Conservation (phyloP, 2,888 invertebrate genomes). For the Torymus aiolomorphi region DNA sequence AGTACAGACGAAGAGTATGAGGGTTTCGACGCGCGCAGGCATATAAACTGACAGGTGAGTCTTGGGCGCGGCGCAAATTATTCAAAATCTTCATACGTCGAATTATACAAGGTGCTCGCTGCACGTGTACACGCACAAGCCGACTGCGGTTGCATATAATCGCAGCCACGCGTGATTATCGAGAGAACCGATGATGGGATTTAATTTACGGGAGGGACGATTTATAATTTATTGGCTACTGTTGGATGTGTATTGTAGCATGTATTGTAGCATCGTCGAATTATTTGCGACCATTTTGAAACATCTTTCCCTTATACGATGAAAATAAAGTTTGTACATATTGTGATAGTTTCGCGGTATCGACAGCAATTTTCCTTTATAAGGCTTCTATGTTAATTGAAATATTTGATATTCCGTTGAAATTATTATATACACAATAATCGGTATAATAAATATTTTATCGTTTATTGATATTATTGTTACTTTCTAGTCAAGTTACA, state of each 20-base stretch:
- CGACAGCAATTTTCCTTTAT: too few relatives aligned
- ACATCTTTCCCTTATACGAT: too few relatives aligned
- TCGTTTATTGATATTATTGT: neutral
- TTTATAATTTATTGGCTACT: neutral
- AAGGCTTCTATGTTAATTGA: too few relatives aligned
- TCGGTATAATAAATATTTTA: neutral
- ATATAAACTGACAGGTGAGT: constrained; percentile 46
- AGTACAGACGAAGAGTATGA: too few relatives aligned
- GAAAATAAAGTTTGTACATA: too few relatives aligned
- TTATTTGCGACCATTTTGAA: too few relatives aligned
- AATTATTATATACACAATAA: too few relatives aligned
- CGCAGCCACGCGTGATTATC: neutral
- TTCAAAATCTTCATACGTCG: constrained; percentile 55
- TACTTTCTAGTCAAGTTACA: neutral
- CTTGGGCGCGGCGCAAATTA: constrained; percentile 31
- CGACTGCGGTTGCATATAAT: constrained; percentile 15
- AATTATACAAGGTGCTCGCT: constrained; percentile 43
- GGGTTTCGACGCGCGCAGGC: neutral
- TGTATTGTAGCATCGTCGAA: neutral
- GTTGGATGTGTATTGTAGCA: too few relatives aligned
- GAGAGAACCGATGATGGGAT: neutral
- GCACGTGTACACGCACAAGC: neutral
- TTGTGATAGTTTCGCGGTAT: too few relatives aligned
- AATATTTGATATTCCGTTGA: too few relatives aligned
- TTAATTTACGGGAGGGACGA: neutral